Percentiles rank a stretch among this genome's conserved stretches.
Conservation (phyloP, 2,797 vertebrate genomes). For the Acrossocheilus wenchowensis region DNA sequence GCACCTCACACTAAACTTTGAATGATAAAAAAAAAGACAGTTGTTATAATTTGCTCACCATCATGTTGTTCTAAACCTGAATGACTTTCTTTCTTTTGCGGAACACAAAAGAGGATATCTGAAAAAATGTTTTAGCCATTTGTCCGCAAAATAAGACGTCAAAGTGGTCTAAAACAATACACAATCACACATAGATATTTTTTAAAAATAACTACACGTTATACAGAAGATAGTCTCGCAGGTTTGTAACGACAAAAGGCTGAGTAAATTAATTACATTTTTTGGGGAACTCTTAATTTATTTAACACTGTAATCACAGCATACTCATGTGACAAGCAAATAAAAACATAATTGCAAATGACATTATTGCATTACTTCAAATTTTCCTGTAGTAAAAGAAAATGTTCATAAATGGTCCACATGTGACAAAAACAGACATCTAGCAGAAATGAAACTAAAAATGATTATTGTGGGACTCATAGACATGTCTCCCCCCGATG, state of each 20-base stretch:
- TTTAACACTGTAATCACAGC: neutral
- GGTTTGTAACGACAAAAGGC: neutral
- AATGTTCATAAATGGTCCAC: neutral
- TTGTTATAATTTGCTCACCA: neutral
- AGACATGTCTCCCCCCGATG: neutral
- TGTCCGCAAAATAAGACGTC: neutral
- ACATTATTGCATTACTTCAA: neutral
- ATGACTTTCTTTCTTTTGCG: neutral
- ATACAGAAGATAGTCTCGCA: neutral
- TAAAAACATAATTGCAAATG: neutral
- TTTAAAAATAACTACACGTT: neutral
- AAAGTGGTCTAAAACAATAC: neutral
- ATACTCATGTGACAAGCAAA: neutral
- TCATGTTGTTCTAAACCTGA: neutral
- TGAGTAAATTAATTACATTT: neutral
- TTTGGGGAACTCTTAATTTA: neutral
- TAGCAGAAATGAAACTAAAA: neutral
- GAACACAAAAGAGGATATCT: neutral
- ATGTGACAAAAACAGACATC: neutral
- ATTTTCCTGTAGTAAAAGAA: neutral
- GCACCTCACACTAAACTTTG: neutral
- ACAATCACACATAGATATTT: neutral
- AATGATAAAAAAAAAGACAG: neutral
- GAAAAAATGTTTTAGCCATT: neutral
- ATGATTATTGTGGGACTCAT: neutral